Conservation (phyloP, 2,797 vertebrate genomes). For the Parauchenoglanis ngamensis region DNA sequence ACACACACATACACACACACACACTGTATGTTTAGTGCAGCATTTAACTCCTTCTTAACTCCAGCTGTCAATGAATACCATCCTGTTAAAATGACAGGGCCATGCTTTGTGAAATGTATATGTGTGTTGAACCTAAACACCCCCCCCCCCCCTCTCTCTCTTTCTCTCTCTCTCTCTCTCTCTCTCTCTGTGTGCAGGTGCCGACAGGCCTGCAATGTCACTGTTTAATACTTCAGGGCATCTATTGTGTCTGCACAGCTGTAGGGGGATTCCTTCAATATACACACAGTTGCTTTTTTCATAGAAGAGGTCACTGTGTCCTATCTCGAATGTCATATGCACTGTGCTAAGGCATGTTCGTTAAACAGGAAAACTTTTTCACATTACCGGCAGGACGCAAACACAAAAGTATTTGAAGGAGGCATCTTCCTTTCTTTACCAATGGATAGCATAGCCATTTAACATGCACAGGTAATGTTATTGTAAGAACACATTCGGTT, state of each 20-base stretch:
- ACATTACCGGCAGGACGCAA: not conserved
- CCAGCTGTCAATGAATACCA: constrained; percentile 18
- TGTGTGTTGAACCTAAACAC: not conserved
- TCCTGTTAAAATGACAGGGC: constrained; percentile 26
- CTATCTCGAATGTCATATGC: not conserved
- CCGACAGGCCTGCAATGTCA: constrained; percentile 10
- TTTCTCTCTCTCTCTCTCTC: constrained; percentile 1
- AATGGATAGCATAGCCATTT: not conserved
- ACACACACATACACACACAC: constrained; percentile 24
- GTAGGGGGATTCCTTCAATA: constrained; percentile 4
- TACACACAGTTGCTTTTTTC: not conserved
- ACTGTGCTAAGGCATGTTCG: not conserved
- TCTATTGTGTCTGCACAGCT: constrained; percentile 13
- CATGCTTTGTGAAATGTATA: not conserved
- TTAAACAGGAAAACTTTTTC: not conserved
- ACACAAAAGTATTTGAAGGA: not conserved
- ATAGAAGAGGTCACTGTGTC: not conserved
- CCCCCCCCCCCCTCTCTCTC: not conserved
- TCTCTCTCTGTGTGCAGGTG: constrained; percentile 29
- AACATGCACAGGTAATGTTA: not conserved
- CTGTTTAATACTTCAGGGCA: constrained; percentile 17
- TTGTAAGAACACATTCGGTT: not conserved
- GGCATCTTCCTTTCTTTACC: not conserved
- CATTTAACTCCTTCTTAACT: constrained; percentile 6
- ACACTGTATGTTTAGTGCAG: not conserved